Conservation (phyloP, 2,888 invertebrate genomes). For the Aphodius granarius region DNA sequence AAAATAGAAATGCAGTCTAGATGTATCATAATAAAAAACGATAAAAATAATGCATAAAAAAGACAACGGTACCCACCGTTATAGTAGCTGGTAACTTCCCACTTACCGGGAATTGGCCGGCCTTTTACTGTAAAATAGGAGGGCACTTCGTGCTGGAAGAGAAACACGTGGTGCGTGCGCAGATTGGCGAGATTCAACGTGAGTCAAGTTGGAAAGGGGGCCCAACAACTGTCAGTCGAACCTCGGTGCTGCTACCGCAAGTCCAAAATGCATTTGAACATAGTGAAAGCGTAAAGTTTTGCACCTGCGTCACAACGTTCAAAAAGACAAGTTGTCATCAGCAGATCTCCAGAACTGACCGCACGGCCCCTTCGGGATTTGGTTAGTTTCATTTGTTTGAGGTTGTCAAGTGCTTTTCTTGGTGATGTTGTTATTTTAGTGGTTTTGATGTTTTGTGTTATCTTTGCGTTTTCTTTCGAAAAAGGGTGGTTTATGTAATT, state of each 20-base stretch:
- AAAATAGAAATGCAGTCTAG: no score
- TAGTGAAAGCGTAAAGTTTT: constrained; percentile 26
- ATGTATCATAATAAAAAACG: no score
- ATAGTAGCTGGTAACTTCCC: neutral
- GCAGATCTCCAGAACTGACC: neutral
- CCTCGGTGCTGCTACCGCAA: constrained; percentile 38
- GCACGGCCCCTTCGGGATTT: neutral
- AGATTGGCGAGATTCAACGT: constrained; percentile 47
- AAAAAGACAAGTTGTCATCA: constrained; percentile 6
- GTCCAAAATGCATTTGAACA: constrained; percentile 36
- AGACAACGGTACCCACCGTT: neutral
- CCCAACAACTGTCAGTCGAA: constrained; percentile 46
- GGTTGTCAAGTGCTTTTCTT: neutral
- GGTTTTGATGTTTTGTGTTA: neutral
- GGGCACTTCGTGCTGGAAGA: neutral
- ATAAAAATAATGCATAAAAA: neutral
- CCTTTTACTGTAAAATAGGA: neutral
- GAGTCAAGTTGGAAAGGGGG: constrained; percentile 36
- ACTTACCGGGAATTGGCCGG: constrained; percentile 1
- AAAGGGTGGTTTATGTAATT: neutral
- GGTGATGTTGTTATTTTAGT: neutral
- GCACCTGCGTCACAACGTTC: constrained; percentile 24
- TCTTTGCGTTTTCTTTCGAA: neutral
- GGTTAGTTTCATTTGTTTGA: neutral
- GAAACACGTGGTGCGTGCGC: constrained; percentile 53